phyloP scores from a whole-genome alignment of 2,888 invertebrate species.

The Torymus tubicola region DNA sequence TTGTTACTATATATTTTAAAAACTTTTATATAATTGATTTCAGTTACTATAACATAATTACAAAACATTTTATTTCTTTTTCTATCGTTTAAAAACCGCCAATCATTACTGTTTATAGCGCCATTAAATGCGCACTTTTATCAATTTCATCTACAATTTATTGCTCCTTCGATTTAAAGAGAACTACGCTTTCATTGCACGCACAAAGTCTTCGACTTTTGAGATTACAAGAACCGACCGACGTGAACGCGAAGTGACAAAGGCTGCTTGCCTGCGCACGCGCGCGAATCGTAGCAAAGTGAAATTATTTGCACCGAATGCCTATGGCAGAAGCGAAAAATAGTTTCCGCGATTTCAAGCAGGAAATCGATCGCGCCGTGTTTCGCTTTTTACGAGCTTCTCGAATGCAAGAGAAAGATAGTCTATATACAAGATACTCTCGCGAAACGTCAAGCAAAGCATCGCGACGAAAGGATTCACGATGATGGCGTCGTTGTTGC shows the following conservation, averaged over 20 bases:
- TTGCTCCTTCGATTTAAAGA: too few relatives aligned
- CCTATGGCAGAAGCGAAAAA: conserved; percentile 27
- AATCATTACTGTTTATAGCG: too few relatives aligned
- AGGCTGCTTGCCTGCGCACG: not conserved
- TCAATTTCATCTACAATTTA: too few relatives aligned
- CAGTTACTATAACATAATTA: too few relatives aligned
- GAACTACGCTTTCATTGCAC: not conserved
- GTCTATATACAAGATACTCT: conserved; percentile 1
- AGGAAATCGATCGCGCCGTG: conserved; percentile 47
- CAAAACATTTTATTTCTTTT: too few relatives aligned
- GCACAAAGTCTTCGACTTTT: conserved; percentile 10
- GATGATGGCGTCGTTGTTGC: conserved; percentile 31
- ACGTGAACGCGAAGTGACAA: not conserved
- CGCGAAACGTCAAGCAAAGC: conserved; percentile 13
- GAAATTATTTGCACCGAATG: conserved; percentile 24
- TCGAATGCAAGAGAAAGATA: not conserved
- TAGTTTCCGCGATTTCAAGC: conserved; percentile 35
- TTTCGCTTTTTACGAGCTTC: conserved; percentile 47
- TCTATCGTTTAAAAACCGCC: too few relatives aligned
- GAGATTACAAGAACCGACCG: not conserved
- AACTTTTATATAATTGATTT: too few relatives aligned
- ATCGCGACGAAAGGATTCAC: conserved; percentile 6
- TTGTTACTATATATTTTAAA: too few relatives aligned
- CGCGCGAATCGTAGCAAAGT: not conserved
- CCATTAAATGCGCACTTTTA: too few relatives aligned